Conservation (phyloP, 2,797 vertebrate genomes). For the Micropoecilia bifurca region DNA sequence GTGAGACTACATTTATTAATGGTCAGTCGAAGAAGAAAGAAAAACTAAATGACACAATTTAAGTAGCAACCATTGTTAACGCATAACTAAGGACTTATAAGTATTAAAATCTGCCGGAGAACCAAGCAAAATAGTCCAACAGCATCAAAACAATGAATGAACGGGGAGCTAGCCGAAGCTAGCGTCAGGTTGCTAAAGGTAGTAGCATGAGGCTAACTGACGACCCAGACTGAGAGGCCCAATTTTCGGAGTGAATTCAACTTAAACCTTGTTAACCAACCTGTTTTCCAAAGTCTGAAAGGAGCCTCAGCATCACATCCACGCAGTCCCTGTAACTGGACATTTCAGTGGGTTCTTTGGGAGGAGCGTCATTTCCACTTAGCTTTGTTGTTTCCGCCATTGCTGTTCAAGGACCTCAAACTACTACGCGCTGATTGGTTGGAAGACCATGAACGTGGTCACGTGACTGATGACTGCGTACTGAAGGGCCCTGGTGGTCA, state of each 20-base stretch:
- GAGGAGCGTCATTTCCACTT: slow-evolving; percentile 25
- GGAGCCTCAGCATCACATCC: slow-evolving; percentile 59
- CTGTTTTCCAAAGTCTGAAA: slow-evolving; percentile 77
- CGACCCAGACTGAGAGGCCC: neutral
- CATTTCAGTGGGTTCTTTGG: slow-evolving; percentile 33
- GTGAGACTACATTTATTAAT: neutral
- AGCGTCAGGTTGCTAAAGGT: slow-evolving; percentile 63
- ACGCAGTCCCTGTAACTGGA: slow-evolving; percentile 65
- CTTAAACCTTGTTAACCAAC: slow-evolving; percentile 67
- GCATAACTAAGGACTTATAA: neutral
- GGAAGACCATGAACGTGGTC: neutral
- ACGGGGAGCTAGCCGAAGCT: neutral
- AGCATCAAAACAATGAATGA: neutral
- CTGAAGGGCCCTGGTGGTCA: neutral
- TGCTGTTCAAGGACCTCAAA: slow-evolving; percentile 24
- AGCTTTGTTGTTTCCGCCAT: slow-evolving; percentile 76
- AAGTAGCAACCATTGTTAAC: neutral
- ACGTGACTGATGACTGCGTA: neutral
- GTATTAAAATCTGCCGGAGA: neutral
- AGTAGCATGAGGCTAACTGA: slow-evolving; percentile 62
- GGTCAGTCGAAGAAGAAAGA: neutral
- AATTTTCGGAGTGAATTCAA: neutral
- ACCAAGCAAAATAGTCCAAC: neutral
- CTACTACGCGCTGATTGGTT: slow-evolving; percentile 70
- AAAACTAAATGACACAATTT: neutral